phyloP scores from a whole-genome alignment of 2,797 vertebrate species.

The Strix occidentalis region DNA sequence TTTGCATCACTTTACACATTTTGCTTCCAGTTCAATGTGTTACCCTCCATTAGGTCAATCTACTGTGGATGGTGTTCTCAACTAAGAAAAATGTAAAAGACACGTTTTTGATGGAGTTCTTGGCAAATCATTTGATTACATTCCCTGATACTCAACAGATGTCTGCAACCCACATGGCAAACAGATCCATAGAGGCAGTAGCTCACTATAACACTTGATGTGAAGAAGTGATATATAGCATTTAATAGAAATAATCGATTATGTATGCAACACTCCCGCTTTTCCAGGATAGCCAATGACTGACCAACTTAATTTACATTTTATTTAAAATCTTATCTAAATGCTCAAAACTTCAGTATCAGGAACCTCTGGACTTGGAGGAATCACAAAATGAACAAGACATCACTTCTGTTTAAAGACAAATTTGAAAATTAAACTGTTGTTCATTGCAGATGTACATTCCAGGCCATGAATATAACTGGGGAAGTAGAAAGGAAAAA shows the following conservation, averaged over 20 bases:
- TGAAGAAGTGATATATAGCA: not conserved
- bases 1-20: not conserved
- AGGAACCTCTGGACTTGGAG: not conserved
- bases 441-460: not conserved
- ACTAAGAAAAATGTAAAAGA: conserved; percentile 61
- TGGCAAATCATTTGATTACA: conserved; percentile 67
- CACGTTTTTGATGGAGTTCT: conserved; percentile 61
- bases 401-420: not conserved
- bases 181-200: conserved; percentile 39
- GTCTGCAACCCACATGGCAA: conserved; percentile 62
- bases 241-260: conserved; percentile 59
- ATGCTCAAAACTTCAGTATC: not conserved
- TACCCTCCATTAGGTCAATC: not conserved
- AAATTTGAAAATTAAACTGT: conserved; percentile 23
- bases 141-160: conserved; percentile 72
- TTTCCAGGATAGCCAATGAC: not conserved
- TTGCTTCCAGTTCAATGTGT: conserved; percentile 12
- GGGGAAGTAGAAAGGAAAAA: conserved; percentile 2
- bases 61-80: conserved; percentile 55
- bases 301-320: not conserved
- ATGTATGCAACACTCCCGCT: not conserved
- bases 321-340: conserved; percentile 25
- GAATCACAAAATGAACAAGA: conserved; percentile 2
- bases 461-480: not conserved
- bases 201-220: conserved; percentile 40